These are phyloP conservation scores for Clavelina lepadiformis DNA, from an alignment of 23 tunicate species.

Conservation along the genomic window DNA sequence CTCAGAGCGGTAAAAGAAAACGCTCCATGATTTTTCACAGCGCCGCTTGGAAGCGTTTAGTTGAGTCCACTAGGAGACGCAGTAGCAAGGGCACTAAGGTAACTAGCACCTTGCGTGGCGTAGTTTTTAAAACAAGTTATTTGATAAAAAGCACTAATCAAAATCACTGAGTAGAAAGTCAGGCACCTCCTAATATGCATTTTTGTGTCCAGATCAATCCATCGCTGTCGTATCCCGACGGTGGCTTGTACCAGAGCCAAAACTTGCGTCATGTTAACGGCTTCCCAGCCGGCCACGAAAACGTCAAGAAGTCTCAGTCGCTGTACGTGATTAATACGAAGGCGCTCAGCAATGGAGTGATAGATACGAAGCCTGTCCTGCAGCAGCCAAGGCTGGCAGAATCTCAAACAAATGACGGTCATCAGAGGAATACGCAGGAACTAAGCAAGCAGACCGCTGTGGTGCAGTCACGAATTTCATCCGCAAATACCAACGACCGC, in stretches of 20 bases:
- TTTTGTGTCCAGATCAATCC: conserved; percentile 66
- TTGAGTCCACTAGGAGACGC: conserved; percentile 66
- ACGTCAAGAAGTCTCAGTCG: conserved; percentile 61
- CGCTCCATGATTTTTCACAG: conserved; percentile 53
- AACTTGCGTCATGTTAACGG: conserved; percentile 14
- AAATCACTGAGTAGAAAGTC: no score
- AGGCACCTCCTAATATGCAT: not conserved
- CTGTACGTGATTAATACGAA: conserved; percentile 64
- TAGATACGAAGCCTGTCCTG: conserved; percentile 35
- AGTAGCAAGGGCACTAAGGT: conserved; percentile 52
- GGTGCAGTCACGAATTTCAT: not conserved
- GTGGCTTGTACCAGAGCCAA: conserved; percentile 15
- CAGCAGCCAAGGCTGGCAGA: conserved; percentile 38
- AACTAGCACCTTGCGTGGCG: no score
- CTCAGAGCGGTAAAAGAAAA: conserved; percentile 49
- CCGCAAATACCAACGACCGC: not conserved
- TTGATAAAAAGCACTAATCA: no score
- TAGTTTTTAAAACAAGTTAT: no score
- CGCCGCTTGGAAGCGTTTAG: conserved; percentile 74
- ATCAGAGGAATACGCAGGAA: not conserved
- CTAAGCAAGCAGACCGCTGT: not conserved
- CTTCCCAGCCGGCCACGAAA: conserved; percentile 17
- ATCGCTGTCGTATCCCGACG: conserved; percentile 46
- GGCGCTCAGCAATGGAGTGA: conserved; percentile 11
- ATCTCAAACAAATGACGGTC: not conserved